phyloP scores from a whole-genome alignment of 2,888 invertebrate genomes.

The Rhodophaea formosa region DNA sequence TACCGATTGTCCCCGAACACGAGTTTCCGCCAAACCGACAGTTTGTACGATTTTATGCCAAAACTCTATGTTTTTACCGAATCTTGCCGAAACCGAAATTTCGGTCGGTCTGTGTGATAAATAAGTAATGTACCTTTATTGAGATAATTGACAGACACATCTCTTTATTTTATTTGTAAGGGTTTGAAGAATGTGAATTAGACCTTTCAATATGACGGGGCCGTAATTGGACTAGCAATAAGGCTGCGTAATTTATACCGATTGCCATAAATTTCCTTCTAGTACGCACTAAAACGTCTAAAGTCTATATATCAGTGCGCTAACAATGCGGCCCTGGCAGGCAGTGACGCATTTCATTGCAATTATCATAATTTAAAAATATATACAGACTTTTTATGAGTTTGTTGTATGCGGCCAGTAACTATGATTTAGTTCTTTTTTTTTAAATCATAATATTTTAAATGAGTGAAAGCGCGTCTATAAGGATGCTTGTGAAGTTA shows the following conservation, averaged over 20 bases:
- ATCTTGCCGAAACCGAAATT: no score
- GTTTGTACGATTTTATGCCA: no score
- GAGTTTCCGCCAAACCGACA: no score
- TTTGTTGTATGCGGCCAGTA: background rate
- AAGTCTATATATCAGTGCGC: slow-evolving; percentile 14
- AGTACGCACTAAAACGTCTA: slow-evolving; percentile 22
- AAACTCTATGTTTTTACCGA: no score
- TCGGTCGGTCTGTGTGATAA: no score
- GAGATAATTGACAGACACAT: no score
- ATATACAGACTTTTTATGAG: background rate
- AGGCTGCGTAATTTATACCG: slow-evolving; percentile 25
- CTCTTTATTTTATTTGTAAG: no score
- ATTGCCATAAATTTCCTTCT: slow-evolving; percentile 24
- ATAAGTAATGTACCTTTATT: no score
- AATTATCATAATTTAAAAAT: slow-evolving; percentile 11
- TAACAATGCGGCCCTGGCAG: slow-evolving; percentile 23
- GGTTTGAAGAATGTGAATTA: background rate
- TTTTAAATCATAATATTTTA: no score
- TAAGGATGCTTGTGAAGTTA: no score
- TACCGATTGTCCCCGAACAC: no score
- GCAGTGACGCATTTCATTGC: slow-evolving; percentile 9
- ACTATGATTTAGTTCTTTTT: background rate
- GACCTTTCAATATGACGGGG: slow-evolving; percentile 11
- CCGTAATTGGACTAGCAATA: slow-evolving; percentile 26
- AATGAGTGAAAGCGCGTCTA: no score